Percentiles rank a stretch among this genome's conserved stretches.
Conservation (phyloP, 2,113 vertebrate genomes). For the Enhydra lutris region DNA sequence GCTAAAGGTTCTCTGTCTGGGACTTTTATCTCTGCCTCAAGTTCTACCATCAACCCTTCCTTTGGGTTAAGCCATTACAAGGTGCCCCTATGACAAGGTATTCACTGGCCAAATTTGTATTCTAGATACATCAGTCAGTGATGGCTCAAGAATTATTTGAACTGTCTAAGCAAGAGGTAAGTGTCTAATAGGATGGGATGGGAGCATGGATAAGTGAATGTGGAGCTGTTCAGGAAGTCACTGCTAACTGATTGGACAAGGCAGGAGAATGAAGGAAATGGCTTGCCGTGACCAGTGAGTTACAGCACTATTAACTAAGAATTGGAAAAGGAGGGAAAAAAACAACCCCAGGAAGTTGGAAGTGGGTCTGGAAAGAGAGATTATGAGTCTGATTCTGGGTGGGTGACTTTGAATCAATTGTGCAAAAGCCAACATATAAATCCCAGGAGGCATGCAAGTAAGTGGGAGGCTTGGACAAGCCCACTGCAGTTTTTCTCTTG, state of each 20-base stretch:
- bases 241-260: neutral
- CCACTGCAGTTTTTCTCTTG: neutral
- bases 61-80: neutral
- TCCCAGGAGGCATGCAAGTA: neutral
- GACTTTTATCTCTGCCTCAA: neutral
- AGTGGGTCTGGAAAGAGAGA: constrained; percentile 64
- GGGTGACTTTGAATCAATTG: constrained; percentile 50
- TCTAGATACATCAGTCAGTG: neutral
- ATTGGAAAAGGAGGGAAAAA: neutral
- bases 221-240: neutral
- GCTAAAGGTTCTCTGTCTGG: neutral
- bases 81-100: neutral
- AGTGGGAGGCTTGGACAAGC: neutral
- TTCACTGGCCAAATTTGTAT: neutral
- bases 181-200: neutral
- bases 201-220: neutral
- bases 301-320: neutral
- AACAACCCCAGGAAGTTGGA: constrained; percentile 47
- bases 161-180: neutral
- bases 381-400: constrained; percentile 31
- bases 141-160: neutral
- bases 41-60: neutral
- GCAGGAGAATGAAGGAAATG: constrained; percentile 3
- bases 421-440: constrained; percentile 45
- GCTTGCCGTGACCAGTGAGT: neutral